Evolutionary conservation across 2,797 vertebrate species (phyloP).

Genomic region (Limosa lapponica): DNA sequence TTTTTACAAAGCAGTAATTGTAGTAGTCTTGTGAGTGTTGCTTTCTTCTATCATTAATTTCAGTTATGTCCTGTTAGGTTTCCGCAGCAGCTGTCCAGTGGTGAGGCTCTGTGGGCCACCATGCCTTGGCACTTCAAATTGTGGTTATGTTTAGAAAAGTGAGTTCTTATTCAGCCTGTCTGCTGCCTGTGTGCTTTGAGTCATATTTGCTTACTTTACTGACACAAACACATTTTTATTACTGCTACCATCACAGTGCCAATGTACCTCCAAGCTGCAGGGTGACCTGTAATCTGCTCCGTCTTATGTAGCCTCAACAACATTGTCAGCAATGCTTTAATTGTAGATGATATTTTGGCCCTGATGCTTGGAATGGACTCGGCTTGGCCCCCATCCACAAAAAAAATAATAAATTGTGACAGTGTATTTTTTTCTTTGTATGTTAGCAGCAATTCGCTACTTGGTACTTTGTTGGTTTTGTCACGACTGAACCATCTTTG

Average conservation of each 20-base stretch:
- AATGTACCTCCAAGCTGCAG: conserved; percentile 25
- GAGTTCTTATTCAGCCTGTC: neutral
- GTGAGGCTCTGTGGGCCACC: neutral
- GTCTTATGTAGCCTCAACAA: neutral
- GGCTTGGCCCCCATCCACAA: conserved; percentile 1
- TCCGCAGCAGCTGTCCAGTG: neutral
- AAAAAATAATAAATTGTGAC: neutral
- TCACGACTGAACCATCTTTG: neutral
- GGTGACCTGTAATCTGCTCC: conserved; percentile 17
- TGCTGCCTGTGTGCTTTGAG: neutral
- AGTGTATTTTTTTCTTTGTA: neutral
- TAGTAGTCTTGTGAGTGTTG: neutral
- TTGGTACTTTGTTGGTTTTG: conserved; percentile 10
- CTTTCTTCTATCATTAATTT: conserved; percentile 13
- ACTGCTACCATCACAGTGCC: neutral
- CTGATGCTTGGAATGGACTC: conserved; percentile 11
- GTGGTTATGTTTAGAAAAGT: neutral
- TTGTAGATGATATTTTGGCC: conserved; percentile 35
- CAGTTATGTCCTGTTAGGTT: neutral
- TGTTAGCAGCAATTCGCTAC: neutral
- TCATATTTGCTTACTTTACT: conserved; percentile 30
- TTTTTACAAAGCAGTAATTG: neutral
- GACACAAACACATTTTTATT: conserved; percentile 39
- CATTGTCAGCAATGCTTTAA: conserved; percentile 23
- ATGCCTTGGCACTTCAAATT: neutral